Conservation (phyloP, 2,888 invertebrate species). For the Patella caerulea region DNA sequence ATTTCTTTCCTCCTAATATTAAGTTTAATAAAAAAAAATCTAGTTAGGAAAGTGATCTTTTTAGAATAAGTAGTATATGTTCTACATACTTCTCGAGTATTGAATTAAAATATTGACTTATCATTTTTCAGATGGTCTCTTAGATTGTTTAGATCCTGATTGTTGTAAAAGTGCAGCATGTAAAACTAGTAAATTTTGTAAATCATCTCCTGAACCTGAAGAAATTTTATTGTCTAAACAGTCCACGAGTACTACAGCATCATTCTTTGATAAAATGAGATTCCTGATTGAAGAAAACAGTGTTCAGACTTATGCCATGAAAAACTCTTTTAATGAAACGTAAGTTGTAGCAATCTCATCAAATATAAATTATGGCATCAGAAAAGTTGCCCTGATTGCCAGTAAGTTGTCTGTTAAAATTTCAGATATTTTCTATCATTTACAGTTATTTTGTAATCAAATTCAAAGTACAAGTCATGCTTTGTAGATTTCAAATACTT, state of each 20-base stretch:
- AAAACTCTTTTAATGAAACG: slow-evolving; percentile 98
- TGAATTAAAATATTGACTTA: not conserved
- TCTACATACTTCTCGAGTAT: too few species aligned
- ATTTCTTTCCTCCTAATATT: too few species aligned
- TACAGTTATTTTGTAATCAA: too few species aligned
- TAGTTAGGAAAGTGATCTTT: too few species aligned
- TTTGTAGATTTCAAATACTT: too few species aligned
- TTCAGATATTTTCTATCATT: too few species aligned
- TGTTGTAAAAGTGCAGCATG: slow-evolving; percentile 92
- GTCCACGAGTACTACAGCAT: slow-evolving; percentile 95
- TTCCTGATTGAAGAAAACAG: slow-evolving; percentile 99
- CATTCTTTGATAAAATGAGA: slow-evolving; percentile 96
- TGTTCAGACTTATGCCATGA: slow-evolving; percentile 97
- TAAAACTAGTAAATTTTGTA: slow-evolving; percentile 92
- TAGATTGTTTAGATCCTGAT: slow-evolving; percentile 98
- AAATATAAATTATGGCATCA: too few species aligned
- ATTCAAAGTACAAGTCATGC: too few species aligned
- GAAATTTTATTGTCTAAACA: slow-evolving; percentile 96
- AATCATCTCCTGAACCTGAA: slow-evolving; percentile 95
- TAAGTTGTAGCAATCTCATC: slow-evolving; percentile 74
- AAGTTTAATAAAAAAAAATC: too few species aligned
- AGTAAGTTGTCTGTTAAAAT: too few species aligned
- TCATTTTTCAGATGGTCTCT: slow-evolving; percentile 87
- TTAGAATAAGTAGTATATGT: too few species aligned
- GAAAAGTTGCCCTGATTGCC: too few species aligned